phyloP scores from a whole-genome alignment of 2,888 invertebrate genomes.

The Drosophila koepferae region DNA sequence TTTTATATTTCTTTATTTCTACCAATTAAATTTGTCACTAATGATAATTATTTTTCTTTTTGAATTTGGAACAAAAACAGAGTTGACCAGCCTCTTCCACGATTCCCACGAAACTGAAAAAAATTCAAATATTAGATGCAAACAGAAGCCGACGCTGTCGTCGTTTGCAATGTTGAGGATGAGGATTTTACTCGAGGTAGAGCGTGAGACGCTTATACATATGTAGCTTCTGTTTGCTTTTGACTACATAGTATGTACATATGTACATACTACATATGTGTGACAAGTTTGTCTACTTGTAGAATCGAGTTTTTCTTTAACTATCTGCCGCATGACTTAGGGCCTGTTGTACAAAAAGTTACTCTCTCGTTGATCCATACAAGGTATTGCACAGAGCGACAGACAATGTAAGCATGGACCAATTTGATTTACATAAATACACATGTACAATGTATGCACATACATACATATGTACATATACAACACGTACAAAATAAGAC shows the following conservation, averaged over 20 bases:
- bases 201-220: neutral
- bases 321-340: neutral
- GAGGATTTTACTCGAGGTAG: slow-evolving; percentile 18
- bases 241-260: too few species aligned
- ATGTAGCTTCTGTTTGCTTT: slow-evolving; percentile 33
- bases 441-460: too few species aligned
- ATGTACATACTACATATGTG: slow-evolving; percentile 9
- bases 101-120: slow-evolving; percentile 81
- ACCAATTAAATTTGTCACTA: neutral
- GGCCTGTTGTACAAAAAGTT: neutral
- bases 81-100: slow-evolving; percentile 75
- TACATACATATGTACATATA: neutral
- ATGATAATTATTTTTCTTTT: neutral
- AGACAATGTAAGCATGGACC: too few species aligned
- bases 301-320: neutral
- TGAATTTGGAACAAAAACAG: slow-evolving; percentile 17
- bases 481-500: too few species aligned
- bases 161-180: slow-evolving; percentile 13
- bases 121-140: slow-evolving; percentile 63
- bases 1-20: neutral
- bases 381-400: neutral
- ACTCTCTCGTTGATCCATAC: neutral
- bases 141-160: slow-evolving; percentile 25
- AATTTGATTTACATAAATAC: too few species aligned
- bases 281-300: neutral